Evolutionary conservation across 2,797 vertebrate species (phyloP).

Genomic region (Mallotus villosus): DNA sequence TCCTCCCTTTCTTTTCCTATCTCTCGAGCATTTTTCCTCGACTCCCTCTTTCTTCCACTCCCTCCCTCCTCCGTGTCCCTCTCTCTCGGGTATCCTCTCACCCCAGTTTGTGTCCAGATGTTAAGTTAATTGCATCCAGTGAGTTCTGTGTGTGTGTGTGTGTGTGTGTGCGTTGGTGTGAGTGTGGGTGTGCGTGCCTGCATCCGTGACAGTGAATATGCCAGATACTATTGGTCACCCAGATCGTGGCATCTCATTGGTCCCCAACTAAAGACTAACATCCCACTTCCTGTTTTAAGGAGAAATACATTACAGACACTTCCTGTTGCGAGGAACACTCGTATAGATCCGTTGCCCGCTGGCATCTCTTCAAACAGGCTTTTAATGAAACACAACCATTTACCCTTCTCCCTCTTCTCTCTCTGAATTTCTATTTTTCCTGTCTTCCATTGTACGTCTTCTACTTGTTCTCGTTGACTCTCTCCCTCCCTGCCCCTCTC

Average conservation of each 20-base stretch:
- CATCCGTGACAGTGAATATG: not conserved
- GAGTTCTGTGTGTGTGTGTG: slow-evolving; percentile 35
- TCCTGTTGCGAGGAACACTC: slow-evolving; percentile 31
- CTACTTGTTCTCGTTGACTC: not conserved
- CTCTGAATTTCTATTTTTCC: not conserved
- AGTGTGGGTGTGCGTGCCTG: too few species aligned
- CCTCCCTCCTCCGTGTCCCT: slow-evolving; percentile 29
- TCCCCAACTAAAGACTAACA: slow-evolving; percentile 34
- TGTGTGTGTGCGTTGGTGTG: slow-evolving; percentile 20
- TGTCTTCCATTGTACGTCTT: not conserved
- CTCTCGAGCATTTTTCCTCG: slow-evolving; percentile 24
- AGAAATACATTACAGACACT: slow-evolving; percentile 25
- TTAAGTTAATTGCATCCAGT: slow-evolving; percentile 70
- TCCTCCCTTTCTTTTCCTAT: slow-evolving; percentile 40
- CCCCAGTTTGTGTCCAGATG: slow-evolving; percentile 62
- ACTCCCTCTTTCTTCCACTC: slow-evolving; percentile 27
- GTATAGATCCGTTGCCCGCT: not conserved
- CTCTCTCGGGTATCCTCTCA: slow-evolving; percentile 44
- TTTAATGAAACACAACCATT: not conserved
- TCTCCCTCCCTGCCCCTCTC: slow-evolving; percentile 27
- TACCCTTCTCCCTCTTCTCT: not conserved
- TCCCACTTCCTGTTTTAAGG: slow-evolving; percentile 34
- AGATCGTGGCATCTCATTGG: slow-evolving; percentile 27
- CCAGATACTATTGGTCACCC: slow-evolving; percentile 50
- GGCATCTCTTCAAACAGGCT: not conserved